Conservation (phyloP, 2,888 invertebrate species). For the Heliconius charithonia region DNA sequence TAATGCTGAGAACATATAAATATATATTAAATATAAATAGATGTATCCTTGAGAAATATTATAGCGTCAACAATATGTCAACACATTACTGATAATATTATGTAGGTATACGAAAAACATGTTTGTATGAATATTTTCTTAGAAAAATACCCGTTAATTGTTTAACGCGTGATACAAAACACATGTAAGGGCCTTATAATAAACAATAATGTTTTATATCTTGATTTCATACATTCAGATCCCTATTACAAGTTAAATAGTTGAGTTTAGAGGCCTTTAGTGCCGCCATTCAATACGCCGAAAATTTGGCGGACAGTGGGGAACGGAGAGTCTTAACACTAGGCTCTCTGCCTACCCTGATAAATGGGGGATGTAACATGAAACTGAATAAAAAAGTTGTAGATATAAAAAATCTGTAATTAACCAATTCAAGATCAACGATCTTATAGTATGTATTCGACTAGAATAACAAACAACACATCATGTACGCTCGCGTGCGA, state of each 20-base stretch:
- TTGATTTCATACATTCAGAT: not conserved
- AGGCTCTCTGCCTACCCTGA: no score
- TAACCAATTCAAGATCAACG: constrained; percentile 40
- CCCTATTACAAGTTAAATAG: not conserved
- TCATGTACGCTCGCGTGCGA: constrained; percentile 49
- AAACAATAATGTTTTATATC: not conserved
- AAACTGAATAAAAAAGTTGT: no score
- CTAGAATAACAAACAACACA: constrained; percentile 49
- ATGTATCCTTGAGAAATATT: constrained; percentile 4
- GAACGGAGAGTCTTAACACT: no score
- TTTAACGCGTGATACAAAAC: not conserved
- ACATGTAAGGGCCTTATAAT: not conserved
- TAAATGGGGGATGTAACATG: no score
- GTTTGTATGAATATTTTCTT: constrained; percentile 6
- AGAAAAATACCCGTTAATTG: constrained; percentile 1
- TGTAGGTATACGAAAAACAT: constrained; percentile 11
- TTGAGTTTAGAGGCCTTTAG: not conserved
- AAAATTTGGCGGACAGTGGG: no score
- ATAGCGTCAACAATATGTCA: constrained; percentile 8
- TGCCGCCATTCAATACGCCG: no score
- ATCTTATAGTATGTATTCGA: constrained; percentile 45
- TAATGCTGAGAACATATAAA: not conserved
- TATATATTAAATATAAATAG: not conserved
- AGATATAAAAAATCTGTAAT: constrained; percentile 3
- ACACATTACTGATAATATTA: constrained; percentile 6